Evolutionary conservation across 2,888 invertebrate genomes (phyloP), one percentile per base, ranked within the genome.

Genomic region (Thelaira solivaga): DNA sequence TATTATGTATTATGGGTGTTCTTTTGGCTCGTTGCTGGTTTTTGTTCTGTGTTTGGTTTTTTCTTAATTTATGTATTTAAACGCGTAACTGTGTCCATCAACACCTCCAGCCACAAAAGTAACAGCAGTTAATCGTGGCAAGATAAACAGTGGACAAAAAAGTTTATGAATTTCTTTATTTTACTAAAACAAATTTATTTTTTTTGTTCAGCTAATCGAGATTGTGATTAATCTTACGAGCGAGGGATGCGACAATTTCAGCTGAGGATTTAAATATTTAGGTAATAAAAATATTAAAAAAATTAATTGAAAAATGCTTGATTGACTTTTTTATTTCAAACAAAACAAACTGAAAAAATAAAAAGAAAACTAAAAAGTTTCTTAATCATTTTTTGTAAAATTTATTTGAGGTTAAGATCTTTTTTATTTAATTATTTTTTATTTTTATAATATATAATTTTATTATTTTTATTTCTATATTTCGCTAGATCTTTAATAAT

Each of bases 81-180:
- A 71, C 74, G 78, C 78, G 74, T 71, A 78, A 78, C 74, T 71
- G 74, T 78, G 78, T 74, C 78, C 74, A 74, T 78, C 78, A 78
- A 78, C 78, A 78, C 78, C 78, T 74, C 53, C 53, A 74, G 78
- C 69, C 43, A 55, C 45, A 71, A 62, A 65, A 53, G 36, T 55
- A 78, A 69, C 59, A 71, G 69, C 39, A 22, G 39, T 74, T 71
- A 78, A 74, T 78, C 65, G 69, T 29, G 10, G 49, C 68, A 51
- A 41, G 57, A 45, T 31, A 49, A 49, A 61, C 34, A 36, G 10
- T 24, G 34, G 18, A 57, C 31, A 61, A 43, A 24, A 59, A 51
- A 55, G 51, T 13, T 65, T 45, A 36, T 51, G 57, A 65, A 74
- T 64, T 59, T 65, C 62, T 68, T 71, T 36, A 43, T 55, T 55